Percentiles rank a stretch among this genome's conserved stretches.
These are phyloP conservation scores for Drosophila kanekoi DNA, from an alignment of 2,888 invertebrate genomes.

Conservation along the genomic window DNA sequence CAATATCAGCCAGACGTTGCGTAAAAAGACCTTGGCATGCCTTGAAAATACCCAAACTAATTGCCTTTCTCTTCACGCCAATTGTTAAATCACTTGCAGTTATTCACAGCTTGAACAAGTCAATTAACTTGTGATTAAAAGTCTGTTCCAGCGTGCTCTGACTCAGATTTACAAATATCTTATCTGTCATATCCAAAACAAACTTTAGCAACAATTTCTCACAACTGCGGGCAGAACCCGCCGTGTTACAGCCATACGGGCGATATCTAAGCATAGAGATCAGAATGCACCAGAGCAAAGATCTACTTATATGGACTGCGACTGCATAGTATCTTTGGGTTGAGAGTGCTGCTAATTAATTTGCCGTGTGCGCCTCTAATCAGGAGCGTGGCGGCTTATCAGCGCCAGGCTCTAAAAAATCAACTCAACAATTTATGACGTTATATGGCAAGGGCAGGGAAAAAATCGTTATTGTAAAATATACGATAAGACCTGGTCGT, in stretches of 20 bases:
- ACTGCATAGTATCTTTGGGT: conserved; percentile 1
- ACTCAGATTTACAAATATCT: conserved; percentile 7
- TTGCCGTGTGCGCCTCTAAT: conserved; percentile 30
- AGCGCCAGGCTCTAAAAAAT: conserved; percentile 56
- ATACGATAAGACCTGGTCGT: conserved; percentile 30
- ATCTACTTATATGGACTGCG: neutral
- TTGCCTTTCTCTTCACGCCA: neutral
- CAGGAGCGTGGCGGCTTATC: conserved; percentile 54
- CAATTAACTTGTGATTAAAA: neutral
- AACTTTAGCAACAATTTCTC: conserved; percentile 1
- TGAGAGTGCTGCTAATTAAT: conserved; percentile 27
- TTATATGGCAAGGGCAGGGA: conserved; percentile 28
- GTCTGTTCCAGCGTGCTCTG: conserved; percentile 3
- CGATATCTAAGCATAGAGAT: neutral
- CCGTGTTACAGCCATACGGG: neutral
- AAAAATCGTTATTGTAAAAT: conserved; percentile 54
- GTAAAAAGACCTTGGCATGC: neutral
- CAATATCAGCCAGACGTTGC: neutral
- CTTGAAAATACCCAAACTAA: neutral
- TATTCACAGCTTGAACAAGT: neutral
- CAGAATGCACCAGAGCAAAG: neutral
- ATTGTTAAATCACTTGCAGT: neutral
- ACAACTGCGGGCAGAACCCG: neutral
- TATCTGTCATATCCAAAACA: conserved; percentile 4
- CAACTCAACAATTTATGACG: conserved; percentile 66